A percentile compares a stretch with the other conserved stretches of the same genome.
Conservation (phyloP, 2,797 vertebrate genomes). For the Brachyrhaphis roseni region DNA sequence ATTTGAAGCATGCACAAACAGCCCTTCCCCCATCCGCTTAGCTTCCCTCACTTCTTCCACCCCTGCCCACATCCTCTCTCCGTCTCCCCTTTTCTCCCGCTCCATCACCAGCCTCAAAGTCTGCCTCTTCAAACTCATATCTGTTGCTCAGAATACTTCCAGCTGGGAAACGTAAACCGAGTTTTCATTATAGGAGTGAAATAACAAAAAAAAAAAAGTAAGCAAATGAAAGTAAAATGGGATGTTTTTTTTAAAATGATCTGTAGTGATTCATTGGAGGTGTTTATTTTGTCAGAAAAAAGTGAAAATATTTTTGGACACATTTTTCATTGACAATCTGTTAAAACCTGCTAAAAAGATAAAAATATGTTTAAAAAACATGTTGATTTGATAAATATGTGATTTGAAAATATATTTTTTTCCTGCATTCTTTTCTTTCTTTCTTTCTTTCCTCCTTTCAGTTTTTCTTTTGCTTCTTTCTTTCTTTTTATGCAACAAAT, state of each 20-base stretch:
- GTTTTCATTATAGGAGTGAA: conserved; percentile 10
- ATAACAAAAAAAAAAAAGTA: conserved; percentile 10
- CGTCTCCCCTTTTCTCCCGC: conserved; percentile 55
- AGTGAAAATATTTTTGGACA: neutral
- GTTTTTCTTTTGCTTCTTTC: neutral
- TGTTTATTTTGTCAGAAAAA: neutral
- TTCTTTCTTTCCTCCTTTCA: neutral
- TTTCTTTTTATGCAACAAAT: neutral
- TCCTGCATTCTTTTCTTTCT: neutral
- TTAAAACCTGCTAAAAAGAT: neutral
- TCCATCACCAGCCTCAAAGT: conserved; percentile 62
- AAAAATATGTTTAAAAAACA: neutral
- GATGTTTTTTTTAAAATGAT: neutral
- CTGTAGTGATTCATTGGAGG: neutral
- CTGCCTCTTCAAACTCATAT: conserved; percentile 58
- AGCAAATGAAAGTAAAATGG: neutral
- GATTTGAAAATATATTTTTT: neutral
- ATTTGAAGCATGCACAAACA: conserved; percentile 82
- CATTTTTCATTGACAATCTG: neutral
- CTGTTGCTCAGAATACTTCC: conserved; percentile 69
- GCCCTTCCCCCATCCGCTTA: conserved; percentile 73
- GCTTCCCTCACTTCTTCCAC: conserved; percentile 30
- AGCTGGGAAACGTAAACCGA: conserved; percentile 56
- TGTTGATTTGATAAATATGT: neutral
- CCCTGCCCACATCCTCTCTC: conserved; percentile 49